Conservation (phyloP, 1,140 invertebrate species). For the Papilio helenus region DNA sequence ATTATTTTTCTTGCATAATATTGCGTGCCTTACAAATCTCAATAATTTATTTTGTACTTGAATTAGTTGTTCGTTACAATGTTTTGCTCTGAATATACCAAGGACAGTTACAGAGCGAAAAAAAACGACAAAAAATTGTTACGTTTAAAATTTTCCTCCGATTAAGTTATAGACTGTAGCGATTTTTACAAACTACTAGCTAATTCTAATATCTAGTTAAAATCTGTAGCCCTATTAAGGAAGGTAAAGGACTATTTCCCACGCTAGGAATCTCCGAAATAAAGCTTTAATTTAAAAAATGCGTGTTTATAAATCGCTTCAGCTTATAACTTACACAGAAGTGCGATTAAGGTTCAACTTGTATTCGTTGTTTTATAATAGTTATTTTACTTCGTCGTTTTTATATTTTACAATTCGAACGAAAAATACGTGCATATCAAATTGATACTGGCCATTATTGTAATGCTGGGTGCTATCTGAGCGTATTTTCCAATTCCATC, state of each 20-base stretch:
- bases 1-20: background rate
- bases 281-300: background rate
- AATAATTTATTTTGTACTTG: conserved; percentile 23
- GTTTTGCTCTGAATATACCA: conserved; percentile 20
- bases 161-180: background rate
- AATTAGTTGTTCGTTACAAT: conserved; percentile 19
- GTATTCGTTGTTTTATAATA: background rate
- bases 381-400: background rate
- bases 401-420: background rate
- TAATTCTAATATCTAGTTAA: background rate
- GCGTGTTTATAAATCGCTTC: background rate
- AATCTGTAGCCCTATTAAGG: no score
- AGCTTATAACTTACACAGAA: background rate
- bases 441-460: background rate
- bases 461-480: background rate
- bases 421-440: background rate
- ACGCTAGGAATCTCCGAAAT: no score
- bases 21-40: background rate
- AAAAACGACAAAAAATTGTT: conserved; percentile 11
- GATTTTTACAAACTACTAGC: background rate
- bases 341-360: background rate
- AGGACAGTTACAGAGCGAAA: conserved; percentile 12
- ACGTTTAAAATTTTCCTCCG: background rate
- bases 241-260: no score
- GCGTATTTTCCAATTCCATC: background rate